These are phyloP conservation scores for Pardalotus punctatus DNA, from an alignment of 2,113 vertebrate genomes.

Conservation along the genomic window DNA sequence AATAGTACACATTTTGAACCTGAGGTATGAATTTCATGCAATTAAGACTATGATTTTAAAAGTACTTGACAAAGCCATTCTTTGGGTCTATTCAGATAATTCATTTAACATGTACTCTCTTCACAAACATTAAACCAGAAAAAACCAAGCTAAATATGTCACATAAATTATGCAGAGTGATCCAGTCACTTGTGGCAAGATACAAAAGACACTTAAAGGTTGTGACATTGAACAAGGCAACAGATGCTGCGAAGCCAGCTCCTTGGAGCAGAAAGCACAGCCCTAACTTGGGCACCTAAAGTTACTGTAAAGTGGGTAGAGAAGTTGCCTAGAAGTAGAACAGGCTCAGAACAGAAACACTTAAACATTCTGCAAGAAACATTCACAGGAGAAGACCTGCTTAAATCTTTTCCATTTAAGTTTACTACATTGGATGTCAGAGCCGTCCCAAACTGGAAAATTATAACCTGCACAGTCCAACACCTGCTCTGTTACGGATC, in stretches of 20 bases:
- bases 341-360: neutral
- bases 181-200: constrained; percentile 24
- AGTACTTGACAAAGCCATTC: neutral
- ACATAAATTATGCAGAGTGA: constrained; percentile 50
- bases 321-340: neutral
- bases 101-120: neutral
- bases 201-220: neutral
- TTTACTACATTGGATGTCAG: neutral
- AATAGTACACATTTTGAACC: neutral
- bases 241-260: constrained; percentile 9
- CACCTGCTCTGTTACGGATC: neutral
- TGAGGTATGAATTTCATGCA: neutral
- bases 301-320: neutral
- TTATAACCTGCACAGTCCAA: rapidly evolving
- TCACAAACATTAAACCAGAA: neutral
- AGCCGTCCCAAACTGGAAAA: neutral
- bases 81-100: neutral
- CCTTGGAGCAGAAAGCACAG: neutral
- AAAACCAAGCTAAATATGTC: constrained; percentile 25
- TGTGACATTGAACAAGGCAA: constrained; percentile 21
- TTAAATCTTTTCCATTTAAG: neutral
- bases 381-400: neutral
- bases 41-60: neutral
- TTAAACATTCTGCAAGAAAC: neutral
- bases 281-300: neutral